Base-by-base conservation (phyloP, 2,113 vertebrate genomes). In the Tylochromis polylepis region DNA sequence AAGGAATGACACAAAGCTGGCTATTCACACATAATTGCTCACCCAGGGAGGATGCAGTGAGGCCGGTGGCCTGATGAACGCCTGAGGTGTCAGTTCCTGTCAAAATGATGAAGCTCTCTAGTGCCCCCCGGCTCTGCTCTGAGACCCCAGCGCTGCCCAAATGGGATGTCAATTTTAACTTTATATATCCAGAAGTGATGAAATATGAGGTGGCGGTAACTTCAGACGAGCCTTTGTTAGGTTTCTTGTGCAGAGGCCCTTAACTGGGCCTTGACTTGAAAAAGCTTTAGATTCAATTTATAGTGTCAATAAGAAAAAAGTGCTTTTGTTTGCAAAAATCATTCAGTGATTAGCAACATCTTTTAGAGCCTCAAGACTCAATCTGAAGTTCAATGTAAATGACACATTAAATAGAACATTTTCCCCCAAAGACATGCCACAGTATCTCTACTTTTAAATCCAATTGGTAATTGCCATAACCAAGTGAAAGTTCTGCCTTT, bases 1-100 rank as follows among this genome's bases (percentile, higher is more conserved):
- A 94, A 94, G 91, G 90, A 96, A 94, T 91, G 95, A 95, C 94
- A 96, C 87, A 78, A 93, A 92, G 93, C 91, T 88, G 90, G 88
- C 92, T 92, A 93, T 95, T 94, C 94, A 83, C 92, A 93, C 89
- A 91, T 96, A 96, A 96, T 96, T 96, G 95, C 95, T 94, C 95
- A 95, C 94, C 94, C 94, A 93, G 95, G 95, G 95, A 96, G 94
- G 93, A 92, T 81, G 88, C 89, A 91, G 82, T 72, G 93, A 93
- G 88, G 89, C 94, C 92, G 92, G 95, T 93, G 91, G 95, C 92
- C 90, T 88, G 91, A 91, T 24, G 75, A 90, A 92, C 59, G 89
- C 94, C 90, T 20, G 83, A 90, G 88, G 93, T 95, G 95, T 95
- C 96, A 94, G 80, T 90, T 95, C 88, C 94, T 93, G 96, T 95